Evolutionary conservation across 2,113 vertebrate species (phyloP).

Genomic region (Anarrhichthys ocellatus): DNA sequence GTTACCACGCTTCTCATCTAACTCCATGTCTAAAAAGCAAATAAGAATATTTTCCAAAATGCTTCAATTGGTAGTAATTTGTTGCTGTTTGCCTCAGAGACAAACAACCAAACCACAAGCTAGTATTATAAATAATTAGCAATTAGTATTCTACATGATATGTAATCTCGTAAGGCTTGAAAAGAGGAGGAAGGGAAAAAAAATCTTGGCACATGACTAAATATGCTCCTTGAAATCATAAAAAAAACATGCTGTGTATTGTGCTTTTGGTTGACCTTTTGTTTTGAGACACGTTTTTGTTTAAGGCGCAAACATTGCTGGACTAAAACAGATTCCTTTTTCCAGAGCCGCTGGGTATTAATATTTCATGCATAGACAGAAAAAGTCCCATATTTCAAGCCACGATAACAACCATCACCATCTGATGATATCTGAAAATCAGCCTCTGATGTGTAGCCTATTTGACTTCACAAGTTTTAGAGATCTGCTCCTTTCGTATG

Average conservation of each 20-base stretch:
- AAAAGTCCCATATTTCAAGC: conserved; percentile 26
- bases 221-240: not conserved
- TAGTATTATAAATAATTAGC: not conserved
- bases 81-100: not conserved
- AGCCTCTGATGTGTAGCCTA: not conserved
- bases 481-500: not conserved
- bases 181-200: not conserved
- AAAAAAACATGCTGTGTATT: not conserved
- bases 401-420: conserved; percentile 12
- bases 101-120: not conserved
- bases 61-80: too few species aligned
- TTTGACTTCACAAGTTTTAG: not conserved
- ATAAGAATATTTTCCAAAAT: not conserved
- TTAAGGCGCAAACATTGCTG: conserved; percentile 25
- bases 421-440: not conserved
- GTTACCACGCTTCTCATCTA: not conserved
- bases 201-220: not conserved
- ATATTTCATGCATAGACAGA: conserved; percentile 41
- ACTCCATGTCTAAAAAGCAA: not conserved
- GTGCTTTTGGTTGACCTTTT: conserved; percentile 38
- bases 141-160: not conserved
- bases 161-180: not conserved
- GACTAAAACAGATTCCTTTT: conserved; percentile 26
- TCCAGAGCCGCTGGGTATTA: conserved; percentile 17
- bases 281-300: conserved; percentile 30